Conservation (phyloP, 2,888 invertebrate genomes). For the Unio pictorum region DNA sequence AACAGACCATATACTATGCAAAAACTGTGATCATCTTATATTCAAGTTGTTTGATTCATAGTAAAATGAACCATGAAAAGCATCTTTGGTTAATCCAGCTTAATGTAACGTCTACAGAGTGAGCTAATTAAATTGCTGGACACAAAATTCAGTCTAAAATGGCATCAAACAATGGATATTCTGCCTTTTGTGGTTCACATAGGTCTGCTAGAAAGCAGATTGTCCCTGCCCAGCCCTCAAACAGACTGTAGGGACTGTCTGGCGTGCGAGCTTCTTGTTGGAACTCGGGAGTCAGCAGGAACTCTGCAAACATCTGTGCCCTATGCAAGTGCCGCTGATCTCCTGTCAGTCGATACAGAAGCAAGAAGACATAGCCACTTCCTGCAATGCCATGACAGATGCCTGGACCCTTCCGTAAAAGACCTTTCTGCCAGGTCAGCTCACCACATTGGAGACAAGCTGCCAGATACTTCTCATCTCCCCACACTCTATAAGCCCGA, state of each 20-base stretch:
- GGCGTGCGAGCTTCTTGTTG: conserved; percentile 79
- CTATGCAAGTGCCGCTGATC: conserved; percentile 80
- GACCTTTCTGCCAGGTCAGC: conserved; percentile 86
- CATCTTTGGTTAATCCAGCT: too few species aligned
- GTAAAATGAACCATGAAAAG: too few species aligned
- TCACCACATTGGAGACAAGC: conserved; percentile 82
- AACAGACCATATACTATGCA: too few species aligned
- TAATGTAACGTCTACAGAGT: too few species aligned
- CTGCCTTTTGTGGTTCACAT: conserved; percentile 80
- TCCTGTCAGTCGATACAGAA: conserved; percentile 83
- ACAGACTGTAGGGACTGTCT: conserved; percentile 87
- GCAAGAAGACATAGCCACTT: conserved; percentile 68
- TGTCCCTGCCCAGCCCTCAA: conserved; percentile 90
- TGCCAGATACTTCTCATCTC: conserved; percentile 81
- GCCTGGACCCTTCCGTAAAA: conserved; percentile 89
- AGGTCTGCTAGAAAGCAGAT: conserved; percentile 87
- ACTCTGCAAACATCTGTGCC: conserved; percentile 84
- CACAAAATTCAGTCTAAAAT: conserved; percentile 71
- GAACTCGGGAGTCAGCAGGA: conserved; percentile 74
- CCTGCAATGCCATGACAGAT: conserved; percentile 84
- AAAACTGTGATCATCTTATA: too few species aligned
- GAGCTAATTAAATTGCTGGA: too few species aligned
- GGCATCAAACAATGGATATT: conserved; percentile 87
- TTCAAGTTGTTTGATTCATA: too few species aligned
- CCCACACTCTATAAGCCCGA: conserved; percentile 83